Base-by-base conservation (phyloP, 1,140 invertebrate genomes). In the Aphelinus atriplicis region DNA sequence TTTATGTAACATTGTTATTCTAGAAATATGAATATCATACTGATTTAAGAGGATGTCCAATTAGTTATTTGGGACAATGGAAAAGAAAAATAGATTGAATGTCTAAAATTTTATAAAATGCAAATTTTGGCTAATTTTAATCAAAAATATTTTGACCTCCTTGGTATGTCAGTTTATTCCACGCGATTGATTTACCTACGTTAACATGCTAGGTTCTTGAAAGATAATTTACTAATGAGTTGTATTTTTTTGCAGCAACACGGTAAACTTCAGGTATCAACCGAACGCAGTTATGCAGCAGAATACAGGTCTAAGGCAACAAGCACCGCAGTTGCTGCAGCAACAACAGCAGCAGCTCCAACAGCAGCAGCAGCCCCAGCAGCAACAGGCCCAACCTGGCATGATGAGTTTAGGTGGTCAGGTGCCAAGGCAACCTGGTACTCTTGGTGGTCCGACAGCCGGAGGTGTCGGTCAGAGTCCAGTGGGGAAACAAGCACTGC, bases 401-500 rank as follows among this genome's bases (percentile, higher is more conserved):
- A 87, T 89, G 82, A 83, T 78, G 51, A 82, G 79, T 57, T 84
- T 88, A 78, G 80, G 82, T 47, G 83, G 82, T 42, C 87, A 87
- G 78, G 86, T 88, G 82, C 81, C 88, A 3, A 84, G 88, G 65
- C 88, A 88, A 78, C 84, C 87, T 42, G 82, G 87, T 78, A 69
- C 73, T 2, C 83, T 90, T 70, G 84, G 90, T 61, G 87, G 87
- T 2, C 84, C 84, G 6, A 84, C 86, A 1, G 85, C 87, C 5
- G 85, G 86, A 55, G 85, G 86, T 26, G 87, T 84, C 3, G 83
- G 82, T n/a, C 84, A 82, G 6, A 85, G 85, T 60, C 77, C 77
- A 66, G 81, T 80, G 73, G 79, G 76, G 2, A 94, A 94, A 80
- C 93, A 94, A 81, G 95, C 95, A 48, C 86, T 98, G 53, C 95